Percentiles rank a stretch among this genome's conserved stretches.
These are phyloP conservation scores for Clivina fossor DNA, from an alignment of 2,888 invertebrate genomes.

Conservation along the genomic window DNA sequence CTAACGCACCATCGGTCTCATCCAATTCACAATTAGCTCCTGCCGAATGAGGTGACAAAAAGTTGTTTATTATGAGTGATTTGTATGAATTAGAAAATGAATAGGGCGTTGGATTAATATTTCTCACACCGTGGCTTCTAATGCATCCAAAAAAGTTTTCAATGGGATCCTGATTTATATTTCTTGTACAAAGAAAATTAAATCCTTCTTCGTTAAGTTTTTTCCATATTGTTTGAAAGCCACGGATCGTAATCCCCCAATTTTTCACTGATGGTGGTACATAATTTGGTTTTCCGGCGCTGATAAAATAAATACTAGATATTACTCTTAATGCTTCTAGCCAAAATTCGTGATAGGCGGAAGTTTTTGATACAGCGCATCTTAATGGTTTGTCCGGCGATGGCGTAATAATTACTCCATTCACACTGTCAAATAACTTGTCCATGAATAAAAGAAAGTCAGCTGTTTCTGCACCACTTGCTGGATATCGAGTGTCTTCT, in stretches of 20 bases:
- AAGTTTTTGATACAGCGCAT: background rate
- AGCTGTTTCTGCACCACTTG: slow-evolving; percentile 5
- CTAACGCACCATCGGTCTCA: slow-evolving; percentile 4
- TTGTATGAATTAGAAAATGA: slow-evolving; percentile 3
- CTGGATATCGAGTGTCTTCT: no score
- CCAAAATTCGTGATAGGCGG: background rate
- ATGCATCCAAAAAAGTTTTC: slow-evolving; percentile 7
- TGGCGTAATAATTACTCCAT: background rate
- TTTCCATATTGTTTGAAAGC: background rate
- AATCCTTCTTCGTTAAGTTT: slow-evolving; percentile 4
- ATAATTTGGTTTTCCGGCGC: background rate
- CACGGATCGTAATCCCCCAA: background rate
- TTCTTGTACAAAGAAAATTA: slow-evolving; percentile 2
- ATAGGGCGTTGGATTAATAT: background rate
- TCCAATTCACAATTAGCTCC: slow-evolving; percentile 11
- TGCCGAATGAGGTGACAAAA: slow-evolving; percentile 2
- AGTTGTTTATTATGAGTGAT: slow-evolving; percentile 8
- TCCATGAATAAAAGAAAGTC: slow-evolving; percentile 3
- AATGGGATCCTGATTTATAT: slow-evolving; percentile 9
- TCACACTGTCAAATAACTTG: slow-evolving; percentile 6
- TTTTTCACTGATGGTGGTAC: slow-evolving; percentile 5
- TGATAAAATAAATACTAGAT: background rate
- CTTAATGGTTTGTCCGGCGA: background rate
- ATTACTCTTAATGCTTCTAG: background rate
- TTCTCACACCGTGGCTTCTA: slow-evolving; percentile 1